Conservation (phyloP, 2,888 invertebrate species). For the Hesperia comma region DNA sequence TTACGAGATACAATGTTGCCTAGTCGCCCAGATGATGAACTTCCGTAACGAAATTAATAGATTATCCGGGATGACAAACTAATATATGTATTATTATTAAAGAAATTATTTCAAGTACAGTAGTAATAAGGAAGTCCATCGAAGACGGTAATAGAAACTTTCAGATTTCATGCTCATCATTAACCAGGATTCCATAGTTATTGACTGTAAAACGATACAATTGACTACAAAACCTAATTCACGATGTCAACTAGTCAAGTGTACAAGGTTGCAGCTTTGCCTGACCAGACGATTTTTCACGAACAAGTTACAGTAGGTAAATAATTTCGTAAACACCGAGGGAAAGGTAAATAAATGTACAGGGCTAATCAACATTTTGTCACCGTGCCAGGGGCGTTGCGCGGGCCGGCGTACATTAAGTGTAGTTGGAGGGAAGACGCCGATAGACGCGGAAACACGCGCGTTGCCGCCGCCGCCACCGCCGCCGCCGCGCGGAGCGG, state of each 20-base stretch:
- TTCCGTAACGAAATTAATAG: background rate
- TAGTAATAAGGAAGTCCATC: background rate
- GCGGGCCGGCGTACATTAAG: background rate
- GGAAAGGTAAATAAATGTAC: slow-evolving; percentile 40
- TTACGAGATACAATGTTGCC: slow-evolving; percentile 3
- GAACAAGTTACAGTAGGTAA: background rate
- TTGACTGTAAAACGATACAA: background rate
- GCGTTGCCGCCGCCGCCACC: slow-evolving; percentile 46
- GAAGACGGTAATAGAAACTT: background rate
- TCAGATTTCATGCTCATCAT: too few relatives aligned
- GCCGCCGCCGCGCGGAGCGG: slow-evolving; percentile 47
- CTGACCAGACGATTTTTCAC: background rate
- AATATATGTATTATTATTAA: too few relatives aligned
- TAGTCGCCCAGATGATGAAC: background rate
- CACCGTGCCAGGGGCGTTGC: slow-evolving; percentile 37
- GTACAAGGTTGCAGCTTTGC: too few relatives aligned
- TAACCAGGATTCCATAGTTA: too few relatives aligned
- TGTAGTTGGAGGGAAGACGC: background rate
- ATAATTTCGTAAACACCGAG: slow-evolving; percentile 29
- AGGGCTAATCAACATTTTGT: slow-evolving; percentile 35
- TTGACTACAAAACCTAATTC: background rate
- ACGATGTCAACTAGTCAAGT: too few relatives aligned
- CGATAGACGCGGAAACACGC: slow-evolving; percentile 42
- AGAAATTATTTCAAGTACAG: background rate
- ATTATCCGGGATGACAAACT: background rate